phyloP scores from a whole-genome alignment of 2,113 vertebrate species.

The Platycercus adscitus region DNA sequence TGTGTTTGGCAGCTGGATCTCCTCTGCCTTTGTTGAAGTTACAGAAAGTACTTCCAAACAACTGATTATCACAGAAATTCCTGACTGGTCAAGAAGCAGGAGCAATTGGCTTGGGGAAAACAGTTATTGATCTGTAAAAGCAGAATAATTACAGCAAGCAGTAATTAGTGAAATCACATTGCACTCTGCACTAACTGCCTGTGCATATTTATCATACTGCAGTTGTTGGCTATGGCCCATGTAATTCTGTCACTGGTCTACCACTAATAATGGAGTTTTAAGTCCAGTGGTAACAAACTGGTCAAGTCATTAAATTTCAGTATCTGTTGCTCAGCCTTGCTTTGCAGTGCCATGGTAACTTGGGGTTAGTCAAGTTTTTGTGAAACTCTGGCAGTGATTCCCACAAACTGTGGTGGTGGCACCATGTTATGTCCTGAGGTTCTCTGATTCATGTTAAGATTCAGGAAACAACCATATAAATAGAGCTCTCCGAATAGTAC shows the following conservation, averaged over 20 bases:
- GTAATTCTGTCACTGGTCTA: background rate
- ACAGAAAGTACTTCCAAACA: background rate
- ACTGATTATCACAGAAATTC: background rate
- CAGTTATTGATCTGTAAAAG: background rate
- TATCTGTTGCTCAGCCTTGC: background rate
- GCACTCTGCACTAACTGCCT: background rate
- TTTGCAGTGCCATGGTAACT: background rate
- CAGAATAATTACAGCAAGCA: background rate
- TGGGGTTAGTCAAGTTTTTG: background rate
- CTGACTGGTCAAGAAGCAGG: background rate
- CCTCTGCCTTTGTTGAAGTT: background rate
- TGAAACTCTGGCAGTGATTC: background rate
- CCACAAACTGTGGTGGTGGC: background rate
- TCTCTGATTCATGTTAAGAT: constrained; percentile 13
- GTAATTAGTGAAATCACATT: constrained; percentile 18
- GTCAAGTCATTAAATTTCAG: background rate
- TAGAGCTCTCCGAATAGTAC: constrained; percentile 50
- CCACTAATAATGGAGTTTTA: background rate
- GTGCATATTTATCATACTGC: background rate
- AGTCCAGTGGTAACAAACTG: background rate
- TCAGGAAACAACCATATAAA: constrained; percentile 50
- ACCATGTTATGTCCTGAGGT: background rate
- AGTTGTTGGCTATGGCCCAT: background rate
- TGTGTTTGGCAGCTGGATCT: background rate
- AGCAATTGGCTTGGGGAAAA: background rate